These are phyloP conservation scores for Drosophila cracens DNA, from an alignment of 2,888 invertebrate genomes.

Conservation along the genomic window DNA sequence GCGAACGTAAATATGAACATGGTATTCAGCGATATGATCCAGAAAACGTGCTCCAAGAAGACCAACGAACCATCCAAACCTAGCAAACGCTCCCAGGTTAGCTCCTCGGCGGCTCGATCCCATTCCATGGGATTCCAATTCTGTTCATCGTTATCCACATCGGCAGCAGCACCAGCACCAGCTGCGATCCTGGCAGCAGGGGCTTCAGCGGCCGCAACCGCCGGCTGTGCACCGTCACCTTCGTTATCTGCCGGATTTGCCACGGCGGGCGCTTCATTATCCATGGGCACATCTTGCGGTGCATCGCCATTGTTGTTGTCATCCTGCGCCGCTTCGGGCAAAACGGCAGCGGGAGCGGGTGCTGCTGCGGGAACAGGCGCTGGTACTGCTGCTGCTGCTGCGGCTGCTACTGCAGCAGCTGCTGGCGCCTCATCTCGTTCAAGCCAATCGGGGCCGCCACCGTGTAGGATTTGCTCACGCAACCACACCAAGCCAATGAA, in stretches of 20 bases:
- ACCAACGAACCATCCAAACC: conserved; percentile 98
- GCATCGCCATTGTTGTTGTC: conserved; percentile 84
- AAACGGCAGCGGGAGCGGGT: conserved; percentile 74
- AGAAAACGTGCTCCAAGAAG: conserved; percentile 99
- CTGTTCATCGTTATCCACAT: conserved; percentile 85
- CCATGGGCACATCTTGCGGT: conserved; percentile 82
- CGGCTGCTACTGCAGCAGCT: conserved; percentile 69
- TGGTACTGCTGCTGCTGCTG: conserved; percentile 29
- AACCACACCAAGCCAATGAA: conserved; percentile 99
- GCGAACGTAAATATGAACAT: conserved; percentile 98
- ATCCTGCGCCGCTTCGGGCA: conserved; percentile 74
- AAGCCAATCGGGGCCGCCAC: conserved; percentile 99
- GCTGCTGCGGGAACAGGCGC: conserved; percentile 66
- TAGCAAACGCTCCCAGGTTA: conserved; percentile 98
- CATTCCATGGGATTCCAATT: conserved; percentile 99
- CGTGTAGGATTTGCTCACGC: conserved; percentile 98
- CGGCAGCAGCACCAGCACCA: conserved; percentile 84
- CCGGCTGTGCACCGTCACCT: conserved; percentile 84
- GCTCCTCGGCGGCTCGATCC: conserved; percentile 98
- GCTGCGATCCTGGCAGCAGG: conserved; percentile 85
- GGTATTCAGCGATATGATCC: conserved; percentile 99
- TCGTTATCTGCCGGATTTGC: conserved; percentile 83
- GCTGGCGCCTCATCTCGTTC: conserved; percentile 87
- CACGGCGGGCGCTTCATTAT: conserved; percentile 86
- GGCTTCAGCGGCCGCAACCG: conserved; percentile 87